Percentiles rank a stretch among this genome's conserved stretches.
Evolutionary conservation across 1,140 invertebrate species (phyloP).

Genomic region (Mycetomoellerius zeteki): DNA sequence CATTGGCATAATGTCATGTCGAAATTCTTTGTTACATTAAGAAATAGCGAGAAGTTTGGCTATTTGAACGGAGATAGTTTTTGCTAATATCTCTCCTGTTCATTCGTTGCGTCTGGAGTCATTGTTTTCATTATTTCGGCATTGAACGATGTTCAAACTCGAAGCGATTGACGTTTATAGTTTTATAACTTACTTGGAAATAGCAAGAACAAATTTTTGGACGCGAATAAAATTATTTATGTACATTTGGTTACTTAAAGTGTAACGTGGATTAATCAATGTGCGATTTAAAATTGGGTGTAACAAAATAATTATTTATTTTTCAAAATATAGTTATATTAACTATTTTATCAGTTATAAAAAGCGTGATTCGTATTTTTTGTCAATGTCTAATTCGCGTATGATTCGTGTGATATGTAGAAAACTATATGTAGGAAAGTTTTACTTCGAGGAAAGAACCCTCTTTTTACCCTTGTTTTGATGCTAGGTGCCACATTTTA

Average conservation of each 20-base stretch:
- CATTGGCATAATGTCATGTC: slow-evolving; percentile 14
- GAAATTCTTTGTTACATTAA: neutral
- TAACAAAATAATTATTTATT: neutral
- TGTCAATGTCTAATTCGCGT: neutral
- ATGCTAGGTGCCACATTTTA: neutral
- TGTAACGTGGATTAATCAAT: neutral
- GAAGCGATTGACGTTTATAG: slow-evolving; percentile 4
- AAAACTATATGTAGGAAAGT: neutral
- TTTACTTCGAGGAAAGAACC: neutral
- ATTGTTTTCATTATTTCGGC: neutral
- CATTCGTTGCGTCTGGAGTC: slow-evolving; percentile 5
- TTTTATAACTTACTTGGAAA: neutral
- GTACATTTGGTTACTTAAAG: slow-evolving; percentile 1
- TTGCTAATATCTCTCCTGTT: slow-evolving; percentile 7
- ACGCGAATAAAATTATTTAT: neutral
- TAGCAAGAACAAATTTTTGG: neutral
- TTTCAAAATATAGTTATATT: neutral
- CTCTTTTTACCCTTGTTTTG: neutral
- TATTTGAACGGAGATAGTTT: neutral
- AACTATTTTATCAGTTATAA: neutral
- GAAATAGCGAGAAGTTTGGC: neutral
- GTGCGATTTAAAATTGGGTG: neutral
- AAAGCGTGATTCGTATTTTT: neutral
- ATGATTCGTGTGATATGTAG: neutral
- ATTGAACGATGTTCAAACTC: neutral